Base-by-base conservation (phyloP, 2,797 vertebrate species). In the Kryptolebias ocellatus region DNA sequence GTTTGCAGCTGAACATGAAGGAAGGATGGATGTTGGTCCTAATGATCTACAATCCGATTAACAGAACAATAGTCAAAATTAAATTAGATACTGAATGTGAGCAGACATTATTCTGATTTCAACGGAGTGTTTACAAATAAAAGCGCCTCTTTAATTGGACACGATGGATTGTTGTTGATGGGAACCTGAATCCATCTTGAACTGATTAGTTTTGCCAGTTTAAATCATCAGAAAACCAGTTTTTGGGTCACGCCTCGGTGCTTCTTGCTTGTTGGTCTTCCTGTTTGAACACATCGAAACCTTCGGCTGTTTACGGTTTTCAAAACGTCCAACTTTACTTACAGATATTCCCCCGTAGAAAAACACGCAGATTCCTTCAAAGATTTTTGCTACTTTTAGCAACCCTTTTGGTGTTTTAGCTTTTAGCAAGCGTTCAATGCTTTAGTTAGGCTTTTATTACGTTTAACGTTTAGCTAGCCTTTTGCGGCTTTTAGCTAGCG, bases 1-100 rank as follows among this genome's bases (percentile, higher is more conserved):
- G 70, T 83, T 80, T 73, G 51, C 52, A 29, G 53, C 31, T 74
- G 56, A 69, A 76, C 75, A 70, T 63, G 83, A 87, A 86, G 87
- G 84, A 82, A 73, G 67, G 69, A 66, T 14, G 55, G 49, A 58
- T 76, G 67, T 79, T 74, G 16, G 16, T 27, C 31, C 34, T 61
- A 78, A 81, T 84, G 55, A 76, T 37, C 52, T 70, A 66, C 64
- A 81, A 78, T 76, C 64, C 49, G 65, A 61, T 80, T 76, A 74
- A 75, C 46, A 47, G 58, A 53, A 58, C 16, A 75, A 63, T 44
- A 60, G 72, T 61, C n/a, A 28, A 62, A 78, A 54, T 67, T n/a
- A 70, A 77, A 70, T 65, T 78, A 49, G 55, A 66, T 70, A 56
- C 53, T 34, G 80, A 62, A 69, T 67, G 34, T 50, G 64, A 78